Percentiles rank a stretch among this genome's conserved stretches.
phyloP scores from a whole-genome alignment of 2,797 vertebrate genomes.

The Anas georgica region DNA sequence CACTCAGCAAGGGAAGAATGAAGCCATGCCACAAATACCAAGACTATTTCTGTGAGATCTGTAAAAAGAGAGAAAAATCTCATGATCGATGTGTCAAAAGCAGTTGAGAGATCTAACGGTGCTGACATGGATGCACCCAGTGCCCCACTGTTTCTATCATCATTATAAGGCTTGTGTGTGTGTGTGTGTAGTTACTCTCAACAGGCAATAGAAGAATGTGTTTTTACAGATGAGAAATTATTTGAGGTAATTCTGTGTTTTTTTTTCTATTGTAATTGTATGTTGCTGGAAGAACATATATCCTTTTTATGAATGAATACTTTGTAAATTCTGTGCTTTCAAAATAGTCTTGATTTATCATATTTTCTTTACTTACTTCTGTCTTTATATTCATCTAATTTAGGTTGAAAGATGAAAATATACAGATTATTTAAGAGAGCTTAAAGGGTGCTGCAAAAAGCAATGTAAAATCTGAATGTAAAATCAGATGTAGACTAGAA shows the following conservation, averaged over 20 bases:
- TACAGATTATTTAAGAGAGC: background rate
- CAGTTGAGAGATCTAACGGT: background rate
- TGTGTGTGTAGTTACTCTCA: background rate
- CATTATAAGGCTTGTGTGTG: background rate
- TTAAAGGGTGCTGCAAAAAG: background rate
- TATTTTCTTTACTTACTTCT: constrained; percentile 1
- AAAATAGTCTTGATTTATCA: background rate
- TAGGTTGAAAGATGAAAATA: background rate
- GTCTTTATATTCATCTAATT: background rate
- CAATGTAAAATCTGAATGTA: background rate
- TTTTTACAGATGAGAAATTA: background rate
- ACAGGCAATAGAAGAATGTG: background rate
- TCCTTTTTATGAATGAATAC: background rate
- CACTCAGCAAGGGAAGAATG: background rate
- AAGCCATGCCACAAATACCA: background rate
- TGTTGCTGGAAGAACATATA: background rate
- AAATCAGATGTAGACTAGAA: constrained; percentile 23
- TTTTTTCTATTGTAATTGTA: background rate
- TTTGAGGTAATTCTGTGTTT: background rate
- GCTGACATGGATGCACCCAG: background rate
- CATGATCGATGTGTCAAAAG: background rate
- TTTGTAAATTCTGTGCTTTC: background rate
- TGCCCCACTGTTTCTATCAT: background rate
- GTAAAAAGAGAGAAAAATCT: background rate
- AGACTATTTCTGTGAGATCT: background rate